Evolutionary conservation across 2,888 invertebrate genomes (phyloP).

Genomic region (Nineta flava): DNA sequence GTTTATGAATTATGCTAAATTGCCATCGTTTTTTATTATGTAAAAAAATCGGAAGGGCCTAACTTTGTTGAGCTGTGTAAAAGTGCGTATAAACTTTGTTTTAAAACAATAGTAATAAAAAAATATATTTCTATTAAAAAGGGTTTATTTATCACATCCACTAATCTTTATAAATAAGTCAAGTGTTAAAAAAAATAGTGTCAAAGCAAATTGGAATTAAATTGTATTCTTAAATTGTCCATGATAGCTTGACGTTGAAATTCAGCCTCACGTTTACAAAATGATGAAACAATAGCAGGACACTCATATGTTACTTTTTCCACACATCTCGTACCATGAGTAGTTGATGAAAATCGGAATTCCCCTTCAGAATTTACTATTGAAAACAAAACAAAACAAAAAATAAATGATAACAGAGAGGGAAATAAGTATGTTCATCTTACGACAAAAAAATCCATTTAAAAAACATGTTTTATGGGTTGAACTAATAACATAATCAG

Average conservation of each 20-base stretch:
- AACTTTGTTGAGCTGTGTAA: no score
- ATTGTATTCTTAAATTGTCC: slow-evolving; percentile 22
- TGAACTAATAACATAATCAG: slow-evolving; percentile 39
- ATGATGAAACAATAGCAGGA: slow-evolving; percentile 35
- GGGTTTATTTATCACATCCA: no score
- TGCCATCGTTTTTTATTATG: no score
- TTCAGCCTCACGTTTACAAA: slow-evolving; percentile 40
- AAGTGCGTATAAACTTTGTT: no score
- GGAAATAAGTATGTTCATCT: slow-evolving; percentile 18
- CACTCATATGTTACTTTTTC: slow-evolving; percentile 47
- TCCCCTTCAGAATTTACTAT: slow-evolving; percentile 44
- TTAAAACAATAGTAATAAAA: no score
- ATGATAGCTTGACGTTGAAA: slow-evolving; percentile 24
- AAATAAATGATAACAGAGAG: slow-evolving; percentile 9
- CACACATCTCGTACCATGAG: slow-evolving; percentile 32
- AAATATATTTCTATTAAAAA: no score
- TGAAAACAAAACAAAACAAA: slow-evolving; percentile 24
- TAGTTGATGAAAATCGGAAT: slow-evolving; percentile 36
- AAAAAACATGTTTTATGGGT: slow-evolving; percentile 47
- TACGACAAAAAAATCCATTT: slow-evolving; percentile 38
- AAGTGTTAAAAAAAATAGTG: not conserved
- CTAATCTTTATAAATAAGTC: no score
- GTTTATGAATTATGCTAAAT: no score
- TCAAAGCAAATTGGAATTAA: slow-evolving; percentile 8
- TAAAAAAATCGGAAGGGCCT: no score